Evolutionary conservation across 1,140 invertebrate species (phyloP), one percentile per base, ranked within the genome.

Genomic region (Tetragnatha versicolor): DNA sequence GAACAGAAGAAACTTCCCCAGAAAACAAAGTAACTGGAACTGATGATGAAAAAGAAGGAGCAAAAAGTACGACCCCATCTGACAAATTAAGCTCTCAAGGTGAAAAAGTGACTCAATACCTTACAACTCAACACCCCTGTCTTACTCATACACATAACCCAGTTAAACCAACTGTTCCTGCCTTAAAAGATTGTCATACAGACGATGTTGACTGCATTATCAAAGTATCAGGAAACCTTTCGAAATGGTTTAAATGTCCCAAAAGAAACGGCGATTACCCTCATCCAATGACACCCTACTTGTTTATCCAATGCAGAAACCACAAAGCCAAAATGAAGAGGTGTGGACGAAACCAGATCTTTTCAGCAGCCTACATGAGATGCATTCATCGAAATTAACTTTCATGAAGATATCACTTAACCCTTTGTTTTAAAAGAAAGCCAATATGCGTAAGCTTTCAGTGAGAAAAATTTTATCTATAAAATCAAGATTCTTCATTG

Each of bases 131-230:
- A 14, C 65, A 68, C 25, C 65, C 65, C 33, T 68, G 65, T 33
- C 45, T 68, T 17, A 68, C 39, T 0, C 65, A 68, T 49, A 68
- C 42, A 7, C 65, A 68, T n/a, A 42, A 42, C 39, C 39, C 39
- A n/a, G 20, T 29, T 3, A 1, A 1, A 39, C 68, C 51, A 14
- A 53, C 31, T 53, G 0, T 1, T 17, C 47, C 47, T 14, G 47
- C 68, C 6, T 7, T 22, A 53, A 70, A 17, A 22, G 31, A 25
- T 12, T 70, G 68, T 17, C 25, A 55, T 25, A 39, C 35, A 4
- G 9, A 70, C 39, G 68, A 70, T 39, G n/a, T 70, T 17, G 68
- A 70, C 37, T 70, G 68, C 14, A 27, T 70, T 17, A 70, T 70
- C 7, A 55, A 70, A 22, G 29, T 55, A 37, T 55, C 49, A 9